Base-by-base conservation (phyloP, 2,888 invertebrate species). In the Portevinia maculata region DNA sequence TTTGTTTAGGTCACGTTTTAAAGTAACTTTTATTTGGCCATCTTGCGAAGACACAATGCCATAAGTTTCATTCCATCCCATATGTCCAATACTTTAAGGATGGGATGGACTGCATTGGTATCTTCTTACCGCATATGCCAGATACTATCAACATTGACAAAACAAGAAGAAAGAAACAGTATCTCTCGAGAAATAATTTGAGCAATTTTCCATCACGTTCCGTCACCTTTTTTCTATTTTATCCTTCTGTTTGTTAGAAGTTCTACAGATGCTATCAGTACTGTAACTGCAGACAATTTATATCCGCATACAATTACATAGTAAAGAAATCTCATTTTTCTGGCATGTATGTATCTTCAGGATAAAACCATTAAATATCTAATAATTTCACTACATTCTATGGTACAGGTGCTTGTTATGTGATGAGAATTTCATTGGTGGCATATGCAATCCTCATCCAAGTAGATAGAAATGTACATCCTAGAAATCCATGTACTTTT, bases 211-310 rank as follows among this genome's bases (percentile, higher is more conserved):
- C 64, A 75, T 70, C 79, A 81, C 79, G 75, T 81, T n/a, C 75
- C 64, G 39, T 81, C 75, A 64, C 74, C 34, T 67, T 53, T 46
- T 28, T 39, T 46, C 11, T 64, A n/a, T 32, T 30, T 50, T n/a
- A 19, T 11, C 28, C 30, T 6, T 8, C 32, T 39, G 44, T 50
- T 59, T 34, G 64, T 30, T 21, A 44, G 30, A 59, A 32, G 55
- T 79, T 48, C 53, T 48, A 21, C 7, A 3, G 39, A 48, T 70
- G 17, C 41, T 59, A 52, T 78, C 64, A 57, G 7, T n/a, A 17
- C 50, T 69, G 64, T 81, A 81, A 75, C 70, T 75, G 75, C 75
- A 75, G 69, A 81, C 69, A 81, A 70, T 81, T 69, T 57, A 75
- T 64, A 64, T 67, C 41, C 73, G 60, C 73, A 73, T 60, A 67